These are phyloP conservation scores for Dendrocopos noguchii DNA, from an alignment of 2,113 vertebrate genomes.

Conservation along the genomic window DNA sequence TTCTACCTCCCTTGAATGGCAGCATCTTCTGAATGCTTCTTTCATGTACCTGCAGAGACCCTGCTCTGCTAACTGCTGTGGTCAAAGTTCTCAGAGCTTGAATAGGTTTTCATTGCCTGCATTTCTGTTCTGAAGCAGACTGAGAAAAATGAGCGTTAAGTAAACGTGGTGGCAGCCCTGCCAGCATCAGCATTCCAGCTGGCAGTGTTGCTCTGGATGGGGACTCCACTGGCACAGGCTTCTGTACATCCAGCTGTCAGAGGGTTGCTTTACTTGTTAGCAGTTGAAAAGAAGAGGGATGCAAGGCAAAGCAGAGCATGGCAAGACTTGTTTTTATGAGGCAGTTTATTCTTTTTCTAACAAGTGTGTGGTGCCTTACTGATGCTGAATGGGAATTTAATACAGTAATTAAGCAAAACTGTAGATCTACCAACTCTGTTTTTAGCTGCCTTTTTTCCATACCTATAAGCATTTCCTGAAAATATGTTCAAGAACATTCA, in stretches of 20 bases:
- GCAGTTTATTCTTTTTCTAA: constrained; percentile 32
- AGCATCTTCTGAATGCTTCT: constrained; percentile 46
- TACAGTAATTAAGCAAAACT: constrained; percentile 29
- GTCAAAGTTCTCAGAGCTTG: constrained; percentile 6
- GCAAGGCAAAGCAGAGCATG: background rate
- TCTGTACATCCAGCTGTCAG: constrained; percentile 47
- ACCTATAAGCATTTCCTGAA: constrained; percentile 18
- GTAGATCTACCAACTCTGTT: constrained; percentile 36
- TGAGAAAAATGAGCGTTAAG: constrained; percentile 76
- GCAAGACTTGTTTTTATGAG: constrained; percentile 10
- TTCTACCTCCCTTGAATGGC: constrained; percentile 16
- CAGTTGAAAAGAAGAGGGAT: constrained; percentile 18
- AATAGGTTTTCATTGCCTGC: constrained; percentile 69
- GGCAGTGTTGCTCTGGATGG: background rate
- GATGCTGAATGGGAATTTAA: constrained; percentile 41
- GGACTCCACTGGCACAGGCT: constrained; percentile 5
- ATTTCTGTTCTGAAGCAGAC: constrained; percentile 77
- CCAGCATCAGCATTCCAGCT: constrained; percentile 73
- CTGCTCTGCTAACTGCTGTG: background rate
- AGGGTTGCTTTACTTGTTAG: background rate
- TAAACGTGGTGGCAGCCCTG: constrained; percentile 64
- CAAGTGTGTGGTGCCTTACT: constrained; percentile 32
- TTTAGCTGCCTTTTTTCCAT: constrained; percentile 41
- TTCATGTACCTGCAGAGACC: constrained; percentile 58
- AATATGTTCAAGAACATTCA: background rate